Percentiles rank a stretch among this genome's conserved stretches.
Evolutionary conservation across 2,888 invertebrate species (phyloP).

Genomic region (Cotesia congregata): DNA sequence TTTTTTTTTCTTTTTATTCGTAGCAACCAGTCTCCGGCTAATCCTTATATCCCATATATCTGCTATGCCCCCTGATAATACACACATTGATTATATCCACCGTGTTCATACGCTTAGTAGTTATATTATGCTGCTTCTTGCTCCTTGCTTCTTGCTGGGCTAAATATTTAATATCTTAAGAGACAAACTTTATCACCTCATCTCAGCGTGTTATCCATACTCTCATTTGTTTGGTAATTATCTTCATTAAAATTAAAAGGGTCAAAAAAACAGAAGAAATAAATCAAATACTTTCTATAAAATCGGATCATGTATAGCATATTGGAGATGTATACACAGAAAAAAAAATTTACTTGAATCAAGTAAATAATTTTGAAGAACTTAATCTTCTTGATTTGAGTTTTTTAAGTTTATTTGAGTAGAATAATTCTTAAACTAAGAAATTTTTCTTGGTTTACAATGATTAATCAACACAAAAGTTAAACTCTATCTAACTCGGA

Average conservation of each 20-base stretch:
- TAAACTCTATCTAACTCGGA: conserved; percentile 39
- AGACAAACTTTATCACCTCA: conserved; percentile 43
- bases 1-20: conserved; percentile 35
- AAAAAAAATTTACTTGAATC: too few relatives aligned
- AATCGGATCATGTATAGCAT: too few relatives aligned
- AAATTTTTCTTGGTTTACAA: too few relatives aligned
- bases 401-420: too few relatives aligned
- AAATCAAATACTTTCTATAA: too few relatives aligned
- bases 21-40: conserved; percentile 35
- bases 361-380: too few relatives aligned
- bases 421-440: too few relatives aligned
- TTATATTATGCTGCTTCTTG: too few relatives aligned
- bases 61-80: conserved; percentile 31
- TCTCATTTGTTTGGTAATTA: conserved; percentile 27
- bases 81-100: conserved; percentile 31
- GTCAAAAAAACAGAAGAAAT: too few relatives aligned
- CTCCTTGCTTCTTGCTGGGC: conserved; percentile 34
- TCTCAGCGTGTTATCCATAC: conserved; percentile 42
- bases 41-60: conserved; percentile 30
- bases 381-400: too few relatives aligned
- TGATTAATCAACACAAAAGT: conserved; percentile 49
- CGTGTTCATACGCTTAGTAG: too few relatives aligned
- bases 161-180: conserved; percentile 36
- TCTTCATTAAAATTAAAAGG: conserved; percentile 4
- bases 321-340: too few relatives aligned